Conservation (phyloP, 2,888 invertebrate species). For the Minunthozetes semirufus region DNA sequence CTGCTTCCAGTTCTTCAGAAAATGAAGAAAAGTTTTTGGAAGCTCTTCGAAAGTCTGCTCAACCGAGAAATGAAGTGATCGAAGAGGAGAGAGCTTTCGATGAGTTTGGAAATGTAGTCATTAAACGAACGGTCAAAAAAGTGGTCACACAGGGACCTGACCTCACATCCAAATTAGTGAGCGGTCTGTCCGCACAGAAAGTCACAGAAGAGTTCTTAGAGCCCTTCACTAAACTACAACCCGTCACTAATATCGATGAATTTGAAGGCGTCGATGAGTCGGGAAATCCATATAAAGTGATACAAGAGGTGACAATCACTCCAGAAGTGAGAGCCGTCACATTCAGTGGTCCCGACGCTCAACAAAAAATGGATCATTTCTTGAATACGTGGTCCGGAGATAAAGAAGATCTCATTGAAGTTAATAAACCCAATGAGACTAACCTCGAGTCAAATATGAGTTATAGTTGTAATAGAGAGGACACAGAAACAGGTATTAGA, state of each 20-base stretch:
- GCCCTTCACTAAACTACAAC: conserved; percentile 35
- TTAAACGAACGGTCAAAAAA: conserved; percentile 38
- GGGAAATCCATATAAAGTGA: conserved; percentile 41
- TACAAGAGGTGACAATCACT: conserved; percentile 50
- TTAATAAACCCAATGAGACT: not conserved
- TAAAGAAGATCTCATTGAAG: not conserved
- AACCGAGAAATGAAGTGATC: conserved; percentile 37
- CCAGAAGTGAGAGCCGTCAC: conserved; percentile 54
- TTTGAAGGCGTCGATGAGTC: conserved; percentile 41
- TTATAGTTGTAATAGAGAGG: not conserved
- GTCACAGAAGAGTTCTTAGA: conserved; percentile 53
- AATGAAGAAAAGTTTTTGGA: conserved; percentile 26
- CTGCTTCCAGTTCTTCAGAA: conserved; percentile 6
- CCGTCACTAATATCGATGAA: conserved; percentile 41
- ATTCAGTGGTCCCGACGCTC: conserved; percentile 54
- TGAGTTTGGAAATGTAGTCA: conserved; percentile 40
- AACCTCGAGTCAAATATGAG: not conserved
- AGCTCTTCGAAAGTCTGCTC: conserved; percentile 8
- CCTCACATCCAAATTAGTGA: conserved; percentile 47
- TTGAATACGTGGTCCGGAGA: conserved; percentile 46
- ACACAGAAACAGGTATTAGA: not conserved
- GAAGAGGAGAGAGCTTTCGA: conserved; percentile 39
- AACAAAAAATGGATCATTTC: conserved; percentile 53
- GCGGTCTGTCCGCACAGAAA: conserved; percentile 53
- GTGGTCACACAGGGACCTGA: conserved; percentile 37